phyloP scores from a whole-genome alignment of 1,140 invertebrate genomes.

The Ptiloglossa arizonensis region DNA sequence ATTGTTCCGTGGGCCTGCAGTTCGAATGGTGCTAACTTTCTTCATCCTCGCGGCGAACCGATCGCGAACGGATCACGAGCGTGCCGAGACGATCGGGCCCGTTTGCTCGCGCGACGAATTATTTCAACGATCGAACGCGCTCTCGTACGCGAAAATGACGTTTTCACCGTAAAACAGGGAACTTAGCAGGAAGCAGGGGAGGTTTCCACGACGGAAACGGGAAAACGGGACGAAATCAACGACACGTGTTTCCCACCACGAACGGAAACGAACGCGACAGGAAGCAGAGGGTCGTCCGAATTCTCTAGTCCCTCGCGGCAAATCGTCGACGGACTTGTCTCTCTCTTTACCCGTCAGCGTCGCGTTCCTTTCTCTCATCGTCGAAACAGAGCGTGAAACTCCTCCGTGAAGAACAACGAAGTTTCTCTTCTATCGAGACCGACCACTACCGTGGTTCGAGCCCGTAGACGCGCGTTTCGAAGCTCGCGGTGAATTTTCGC shows the following conservation, averaged over 20 bases:
- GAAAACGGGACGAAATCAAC: neutral
- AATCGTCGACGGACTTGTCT: neutral
- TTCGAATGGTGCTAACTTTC: slow-evolving; percentile 67
- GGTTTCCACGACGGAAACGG: neutral
- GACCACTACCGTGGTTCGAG: neutral
- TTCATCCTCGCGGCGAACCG: slow-evolving; percentile 18
- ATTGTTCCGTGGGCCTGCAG: slow-evolving; percentile 41
- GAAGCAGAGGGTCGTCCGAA: neutral
- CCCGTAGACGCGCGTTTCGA: neutral
- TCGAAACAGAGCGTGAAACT: slow-evolving; percentile 8
- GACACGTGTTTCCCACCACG: neutral
- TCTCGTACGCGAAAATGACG: neutral
- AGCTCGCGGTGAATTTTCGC: neutral
- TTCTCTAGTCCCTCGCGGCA: neutral
- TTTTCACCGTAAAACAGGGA: neutral
- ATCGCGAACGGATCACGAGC: neutral
- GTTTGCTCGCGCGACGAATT: neutral
- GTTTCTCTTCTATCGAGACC: slow-evolving; percentile 6
- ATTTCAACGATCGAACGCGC: neutral
- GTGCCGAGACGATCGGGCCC: neutral
- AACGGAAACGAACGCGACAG: neutral
- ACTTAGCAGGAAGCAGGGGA: neutral
- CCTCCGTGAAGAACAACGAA: slow-evolving; percentile 21
- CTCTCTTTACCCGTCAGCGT: neutral
- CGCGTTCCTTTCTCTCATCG: neutral